A percentile compares a stretch with the other conserved stretches of the same genome.
phyloP scores from a whole-genome alignment of 2,797 vertebrate species.

The Macrochelys suwanniensis region DNA sequence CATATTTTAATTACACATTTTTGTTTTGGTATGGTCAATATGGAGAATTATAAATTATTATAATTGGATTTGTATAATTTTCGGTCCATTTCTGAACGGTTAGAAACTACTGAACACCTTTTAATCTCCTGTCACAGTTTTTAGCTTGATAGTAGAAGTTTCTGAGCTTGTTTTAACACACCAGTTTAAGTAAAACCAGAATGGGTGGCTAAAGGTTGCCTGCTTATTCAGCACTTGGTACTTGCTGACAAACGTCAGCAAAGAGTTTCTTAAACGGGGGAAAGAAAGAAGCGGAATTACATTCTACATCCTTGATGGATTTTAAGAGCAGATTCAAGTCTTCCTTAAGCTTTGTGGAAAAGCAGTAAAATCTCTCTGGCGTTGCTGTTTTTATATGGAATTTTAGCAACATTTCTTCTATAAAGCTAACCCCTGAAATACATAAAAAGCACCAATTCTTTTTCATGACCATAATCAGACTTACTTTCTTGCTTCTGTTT shows the following conservation, averaged over 20 bases:
- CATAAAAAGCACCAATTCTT: not conserved
- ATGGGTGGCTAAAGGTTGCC: conserved; percentile 50
- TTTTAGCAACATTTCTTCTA: not conserved
- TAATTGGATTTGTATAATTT: too few species aligned
- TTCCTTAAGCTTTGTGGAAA: not conserved
- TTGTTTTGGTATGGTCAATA: not conserved
- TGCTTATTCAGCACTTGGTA: conserved; percentile 43
- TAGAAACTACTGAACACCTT: not conserved
- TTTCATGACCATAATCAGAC: not conserved
- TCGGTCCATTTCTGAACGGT: not conserved
- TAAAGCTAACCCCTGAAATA: not conserved
- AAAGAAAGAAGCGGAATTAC: not conserved
- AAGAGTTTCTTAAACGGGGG: not conserved
- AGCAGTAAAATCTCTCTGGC: not conserved
- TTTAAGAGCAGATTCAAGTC: not conserved
- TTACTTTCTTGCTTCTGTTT: not conserved
- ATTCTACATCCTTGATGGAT: not conserved
- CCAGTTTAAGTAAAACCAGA: conserved; percentile 25
- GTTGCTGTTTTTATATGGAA: not conserved
- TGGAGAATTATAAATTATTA: not conserved
- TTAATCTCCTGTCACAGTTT: conserved; percentile 24
- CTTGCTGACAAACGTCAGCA: not conserved
- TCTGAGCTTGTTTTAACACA: not conserved
- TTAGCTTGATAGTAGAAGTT: conserved; percentile 4
- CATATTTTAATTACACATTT: not conserved